Conservation (phyloP, 1,140 invertebrate species). For the Gyrodactylus bullatarudis region DNA sequence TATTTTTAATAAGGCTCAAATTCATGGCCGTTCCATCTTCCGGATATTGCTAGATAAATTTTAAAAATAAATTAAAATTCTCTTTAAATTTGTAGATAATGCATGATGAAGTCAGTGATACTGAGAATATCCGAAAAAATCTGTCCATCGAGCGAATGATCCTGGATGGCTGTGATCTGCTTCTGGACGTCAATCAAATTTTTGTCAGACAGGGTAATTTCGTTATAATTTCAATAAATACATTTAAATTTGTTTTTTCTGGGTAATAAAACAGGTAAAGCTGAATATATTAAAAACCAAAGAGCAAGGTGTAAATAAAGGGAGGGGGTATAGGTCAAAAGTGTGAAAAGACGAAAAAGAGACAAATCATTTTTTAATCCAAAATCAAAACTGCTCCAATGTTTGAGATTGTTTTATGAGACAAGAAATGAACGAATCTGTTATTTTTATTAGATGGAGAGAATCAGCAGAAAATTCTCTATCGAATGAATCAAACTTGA, state of each 20-base stretch:
- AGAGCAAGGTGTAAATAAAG: not conserved
- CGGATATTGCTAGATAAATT: no score
- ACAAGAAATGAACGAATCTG: no score
- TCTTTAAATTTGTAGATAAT: conserved; percentile 19
- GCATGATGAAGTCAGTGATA: conserved; percentile 41
- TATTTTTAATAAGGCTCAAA: no score
- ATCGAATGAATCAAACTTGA: no score
- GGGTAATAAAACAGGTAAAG: not conserved
- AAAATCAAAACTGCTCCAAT: no score
- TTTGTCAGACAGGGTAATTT: conserved; percentile 21
- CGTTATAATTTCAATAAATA: not conserved
- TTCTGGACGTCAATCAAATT: conserved; percentile 66
- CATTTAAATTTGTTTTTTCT: not conserved
- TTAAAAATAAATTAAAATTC: no score
- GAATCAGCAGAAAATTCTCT: no score
- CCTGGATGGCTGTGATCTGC: conserved; percentile 61
- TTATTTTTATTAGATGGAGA: no score
- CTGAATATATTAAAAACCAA: not conserved
- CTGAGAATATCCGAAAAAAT: conserved; percentile 64
- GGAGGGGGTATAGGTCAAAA: not conserved
- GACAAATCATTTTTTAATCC: no score
- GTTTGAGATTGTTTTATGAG: no score
- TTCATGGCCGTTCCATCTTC: no score
- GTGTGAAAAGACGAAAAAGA: no score
- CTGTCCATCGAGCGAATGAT: conserved; percentile 71